Percentiles rank a stretch among this genome's conserved stretches.
These are phyloP conservation scores for Margarornis squamiger DNA, from an alignment of 2,797 vertebrate genomes.

Conservation along the genomic window DNA sequence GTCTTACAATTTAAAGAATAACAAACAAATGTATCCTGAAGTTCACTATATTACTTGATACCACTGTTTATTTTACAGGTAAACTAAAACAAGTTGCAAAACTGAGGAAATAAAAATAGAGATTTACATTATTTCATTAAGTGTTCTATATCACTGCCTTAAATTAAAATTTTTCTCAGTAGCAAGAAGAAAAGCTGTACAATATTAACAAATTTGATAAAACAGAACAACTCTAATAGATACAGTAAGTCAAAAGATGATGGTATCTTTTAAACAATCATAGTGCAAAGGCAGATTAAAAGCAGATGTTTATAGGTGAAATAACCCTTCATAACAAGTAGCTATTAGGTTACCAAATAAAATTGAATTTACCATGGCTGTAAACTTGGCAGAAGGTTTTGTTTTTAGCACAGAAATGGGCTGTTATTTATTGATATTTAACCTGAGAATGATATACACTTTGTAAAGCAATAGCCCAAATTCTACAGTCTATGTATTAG, in stretches of 20 bases:
- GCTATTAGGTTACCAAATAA: constrained; percentile 51
- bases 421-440: constrained; percentile 54
- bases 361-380: constrained; percentile 51
- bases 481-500: background rate
- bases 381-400: background rate
- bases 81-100: background rate
- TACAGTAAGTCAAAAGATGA: background rate
- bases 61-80: background rate
- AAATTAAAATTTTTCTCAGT: background rate
- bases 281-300: constrained; percentile 49
- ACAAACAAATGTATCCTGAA: background rate
- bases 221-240: background rate
- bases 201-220: constrained; percentile 20
- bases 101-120: background rate
- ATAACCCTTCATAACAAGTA: constrained; percentile 32
- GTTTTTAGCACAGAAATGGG: background rate
- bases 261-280: constrained; percentile 25
- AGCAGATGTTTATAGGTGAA: constrained; percentile 46
- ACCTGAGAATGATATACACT: background rate
- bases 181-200: background rate
- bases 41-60: background rate
- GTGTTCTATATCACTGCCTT: background rate
- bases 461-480: background rate
- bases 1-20: background rate
- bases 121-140: background rate